These are phyloP conservation scores for Erethizon dorsatum DNA, from an alignment of 2,797 vertebrate species.

Conservation along the genomic window DNA sequence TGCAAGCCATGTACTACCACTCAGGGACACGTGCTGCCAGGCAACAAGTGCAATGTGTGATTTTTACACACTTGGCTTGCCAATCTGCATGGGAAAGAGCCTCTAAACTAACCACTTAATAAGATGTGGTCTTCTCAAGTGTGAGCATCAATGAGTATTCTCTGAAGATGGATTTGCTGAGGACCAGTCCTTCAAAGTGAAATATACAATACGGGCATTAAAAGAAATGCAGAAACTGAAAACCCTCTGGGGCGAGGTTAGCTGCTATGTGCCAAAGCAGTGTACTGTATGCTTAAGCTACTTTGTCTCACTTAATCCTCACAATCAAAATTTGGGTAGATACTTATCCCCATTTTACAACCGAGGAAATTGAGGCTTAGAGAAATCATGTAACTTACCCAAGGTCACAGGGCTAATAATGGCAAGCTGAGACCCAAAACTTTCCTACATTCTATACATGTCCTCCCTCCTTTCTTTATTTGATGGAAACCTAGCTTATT, in stretches of 20 bases:
- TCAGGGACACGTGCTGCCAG: constrained; percentile 82
- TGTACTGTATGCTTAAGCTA: not conserved
- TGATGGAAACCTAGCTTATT: constrained; percentile 2
- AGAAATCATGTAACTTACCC: not conserved
- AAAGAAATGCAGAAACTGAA: constrained; percentile 56
- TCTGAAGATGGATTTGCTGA: constrained; percentile 68
- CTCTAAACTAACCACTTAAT: constrained; percentile 80
- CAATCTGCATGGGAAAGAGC: constrained; percentile 84
- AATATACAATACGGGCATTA: constrained; percentile 23
- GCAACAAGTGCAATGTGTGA: constrained; percentile 73
- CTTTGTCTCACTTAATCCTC: constrained; percentile 17
- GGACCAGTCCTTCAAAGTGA: constrained; percentile 54
- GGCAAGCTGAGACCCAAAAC: constrained; percentile 36
- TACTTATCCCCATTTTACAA: constrained; percentile 20
- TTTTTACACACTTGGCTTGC: constrained; percentile 72
- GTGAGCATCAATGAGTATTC: constrained; percentile 49
- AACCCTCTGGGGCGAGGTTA: not conserved
- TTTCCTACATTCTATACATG: not conserved
- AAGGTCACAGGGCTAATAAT: constrained; percentile 38
- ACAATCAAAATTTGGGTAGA: not conserved
- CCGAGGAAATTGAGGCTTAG: constrained; percentile 53
- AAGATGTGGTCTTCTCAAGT: constrained; percentile 63
- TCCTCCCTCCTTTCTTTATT: not conserved
- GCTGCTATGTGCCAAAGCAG: not conserved
- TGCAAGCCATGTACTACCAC: constrained; percentile 73